Base-by-base conservation (phyloP, 2,797 vertebrate species). In the Argyrosomus regius region DNA sequence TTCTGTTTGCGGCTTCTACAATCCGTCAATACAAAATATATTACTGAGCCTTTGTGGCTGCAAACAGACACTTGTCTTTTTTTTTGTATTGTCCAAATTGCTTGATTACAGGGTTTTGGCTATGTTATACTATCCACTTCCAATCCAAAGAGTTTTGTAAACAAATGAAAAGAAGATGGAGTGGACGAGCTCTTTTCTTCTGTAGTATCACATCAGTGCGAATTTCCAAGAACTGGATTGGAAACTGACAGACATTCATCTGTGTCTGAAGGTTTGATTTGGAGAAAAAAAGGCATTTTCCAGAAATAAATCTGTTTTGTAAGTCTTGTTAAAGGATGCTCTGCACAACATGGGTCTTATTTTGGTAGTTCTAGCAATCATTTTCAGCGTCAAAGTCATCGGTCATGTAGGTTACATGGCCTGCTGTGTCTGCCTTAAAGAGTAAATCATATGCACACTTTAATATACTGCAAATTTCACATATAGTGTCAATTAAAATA, bases 21-120 rank as follows among this genome's bases (percentile, higher is more conserved):
- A 75, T 86, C 50, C 67, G 72, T 84, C 81, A 65, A 80, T 71
- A 80, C n/a, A 45, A 78, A 80, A 41, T n/a, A 56, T 57, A 80
- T 73, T 31, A 77, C 61, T 0, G 26, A 80, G 63, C 60, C 20
- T 60, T 6, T 39, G 43, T 18, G 59, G 48, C 71, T 68, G 72
- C 56, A 82, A 80, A 83, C 48, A 77, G 35, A 82, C 58, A 39
- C 59, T 56, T 58, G 22, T 66, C 22, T 75, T 20, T 64, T 39
- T 54, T 80, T 61, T 20, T 35, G 2, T 18, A 35, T n/a, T 31
- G 62, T 20, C 72, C 54, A 66, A 74, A 83, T 52, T 41, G 18
- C 35, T n/a, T 84, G 49, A 84, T 84, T 63, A 66, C 39, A 74
- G 64, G 53, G 43, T 7, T 68, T 64, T 35, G n/a, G 59, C 64